These are phyloP conservation scores for Drosophila formosana DNA, from an alignment of 2,888 invertebrate genomes.

Conservation along the genomic window DNA sequence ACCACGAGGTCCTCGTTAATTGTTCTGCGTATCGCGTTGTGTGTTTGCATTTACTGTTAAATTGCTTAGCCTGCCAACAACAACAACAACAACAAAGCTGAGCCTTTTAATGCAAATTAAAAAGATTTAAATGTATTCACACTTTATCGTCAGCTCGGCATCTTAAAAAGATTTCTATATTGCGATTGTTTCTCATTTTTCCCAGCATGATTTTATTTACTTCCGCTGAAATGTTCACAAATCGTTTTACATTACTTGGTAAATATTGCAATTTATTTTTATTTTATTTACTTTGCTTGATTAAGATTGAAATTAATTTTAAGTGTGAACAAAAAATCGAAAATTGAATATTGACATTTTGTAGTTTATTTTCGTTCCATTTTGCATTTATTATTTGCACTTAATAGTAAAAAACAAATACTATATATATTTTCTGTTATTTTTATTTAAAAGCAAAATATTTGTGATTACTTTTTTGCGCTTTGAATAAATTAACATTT, in stretches of 20 bases:
- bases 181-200: background rate
- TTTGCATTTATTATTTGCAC: no score
- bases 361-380: no score
- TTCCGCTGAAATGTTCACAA: background rate
- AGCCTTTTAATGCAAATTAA: background rate
- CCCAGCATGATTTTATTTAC: background rate
- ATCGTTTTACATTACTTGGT: background rate
- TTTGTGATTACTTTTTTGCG: no score
- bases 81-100: background rate
- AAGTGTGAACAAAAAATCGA: no score
- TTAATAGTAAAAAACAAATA: no score
- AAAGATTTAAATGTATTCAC: slow-evolving; percentile 1
- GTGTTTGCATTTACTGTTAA: slow-evolving; percentile 37
- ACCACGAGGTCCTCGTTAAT: slow-evolving; percentile 27
- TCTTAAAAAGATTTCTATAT: background rate
- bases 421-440: no score
- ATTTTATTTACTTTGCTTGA: no score
- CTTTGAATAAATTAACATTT: no score
- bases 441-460: no score
- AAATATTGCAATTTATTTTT: background rate
- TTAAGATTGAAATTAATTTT: no score
- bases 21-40: slow-evolving; percentile 17
- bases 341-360: no score
- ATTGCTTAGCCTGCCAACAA: slow-evolving; percentile 23
- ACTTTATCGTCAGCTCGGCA: background rate